Conservation (phyloP, 2,797 vertebrate species). For the Strix occidentalis region DNA sequence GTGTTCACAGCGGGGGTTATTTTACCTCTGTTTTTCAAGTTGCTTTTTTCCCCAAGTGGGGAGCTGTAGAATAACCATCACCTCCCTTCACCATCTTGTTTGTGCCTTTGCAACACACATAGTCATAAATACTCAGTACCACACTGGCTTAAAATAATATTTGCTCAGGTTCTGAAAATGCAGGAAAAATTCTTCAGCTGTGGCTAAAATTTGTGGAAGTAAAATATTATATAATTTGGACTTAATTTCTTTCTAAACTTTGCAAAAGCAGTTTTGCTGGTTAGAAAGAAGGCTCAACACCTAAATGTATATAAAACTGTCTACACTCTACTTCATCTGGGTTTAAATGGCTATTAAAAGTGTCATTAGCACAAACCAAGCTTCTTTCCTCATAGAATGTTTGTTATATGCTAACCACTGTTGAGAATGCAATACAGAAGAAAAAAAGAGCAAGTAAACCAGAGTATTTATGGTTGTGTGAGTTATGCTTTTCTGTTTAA, state of each 20-base stretch:
- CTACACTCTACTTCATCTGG: neutral
- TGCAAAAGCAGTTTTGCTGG: neutral
- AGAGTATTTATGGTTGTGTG: neutral
- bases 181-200: neutral
- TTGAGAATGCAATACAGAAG: neutral
- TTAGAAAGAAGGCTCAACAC: neutral
- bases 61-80: neutral
- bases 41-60: neutral
- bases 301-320: neutral
- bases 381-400: neutral
- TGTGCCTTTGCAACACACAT: neutral
- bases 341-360: conserved; percentile 6
- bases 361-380: neutral
- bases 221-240: neutral
- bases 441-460: neutral
- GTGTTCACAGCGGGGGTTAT: neutral
- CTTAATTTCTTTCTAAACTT: neutral
- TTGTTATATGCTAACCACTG: neutral
- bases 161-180: conserved; percentile 7
- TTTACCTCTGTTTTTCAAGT: neutral
- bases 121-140: neutral
- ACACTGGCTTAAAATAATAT: neutral
- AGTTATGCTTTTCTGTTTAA: neutral
- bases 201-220: neutral
- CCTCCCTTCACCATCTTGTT: neutral